Conservation (phyloP, 2,888 invertebrate species). For the Phyto melanocephala region DNA sequence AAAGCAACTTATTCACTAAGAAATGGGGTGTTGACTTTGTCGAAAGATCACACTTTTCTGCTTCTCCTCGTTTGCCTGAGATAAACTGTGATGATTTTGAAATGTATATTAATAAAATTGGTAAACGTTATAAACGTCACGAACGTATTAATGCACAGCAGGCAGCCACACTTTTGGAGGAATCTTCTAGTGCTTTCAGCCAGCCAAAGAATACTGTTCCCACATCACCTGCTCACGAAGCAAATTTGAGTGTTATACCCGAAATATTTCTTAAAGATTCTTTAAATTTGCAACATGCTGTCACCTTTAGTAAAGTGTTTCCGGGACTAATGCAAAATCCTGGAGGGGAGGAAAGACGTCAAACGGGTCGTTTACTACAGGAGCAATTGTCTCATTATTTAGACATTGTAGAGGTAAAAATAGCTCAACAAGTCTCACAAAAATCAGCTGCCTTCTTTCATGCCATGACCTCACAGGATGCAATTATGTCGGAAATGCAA, state of each 20-base stretch:
- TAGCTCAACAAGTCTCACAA: constrained; percentile 82
- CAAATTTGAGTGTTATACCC: constrained; percentile 85
- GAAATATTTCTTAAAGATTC: constrained; percentile 90
- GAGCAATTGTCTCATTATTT: constrained; percentile 96
- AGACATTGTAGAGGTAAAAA: constrained; percentile 89
- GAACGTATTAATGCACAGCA: constrained; percentile 78
- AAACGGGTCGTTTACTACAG: constrained; percentile 85
- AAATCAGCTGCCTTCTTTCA: constrained; percentile 98
- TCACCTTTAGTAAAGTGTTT: constrained; percentile 92
- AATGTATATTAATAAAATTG: constrained; percentile 89
- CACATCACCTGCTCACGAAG: constrained; percentile 67
- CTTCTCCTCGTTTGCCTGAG: constrained; percentile 90
- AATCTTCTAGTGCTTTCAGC: neutral
- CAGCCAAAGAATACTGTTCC: constrained; percentile 31
- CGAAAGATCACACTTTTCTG: constrained; percentile 87
- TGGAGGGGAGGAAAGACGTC: constrained; percentile 73
- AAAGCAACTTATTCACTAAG: constrained; percentile 95
- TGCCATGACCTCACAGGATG: constrained; percentile 98
- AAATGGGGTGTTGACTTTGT: constrained; percentile 98
- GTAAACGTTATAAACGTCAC: constrained; percentile 84
- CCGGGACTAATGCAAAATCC: constrained; percentile 81
- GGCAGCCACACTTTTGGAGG: constrained; percentile 62
- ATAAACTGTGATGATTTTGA: constrained; percentile 92
- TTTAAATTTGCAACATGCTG: constrained; percentile 88
- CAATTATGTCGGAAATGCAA: constrained; percentile 96